Conservation (phyloP, 2,888 invertebrate species). For the Napeogenes inachia region DNA sequence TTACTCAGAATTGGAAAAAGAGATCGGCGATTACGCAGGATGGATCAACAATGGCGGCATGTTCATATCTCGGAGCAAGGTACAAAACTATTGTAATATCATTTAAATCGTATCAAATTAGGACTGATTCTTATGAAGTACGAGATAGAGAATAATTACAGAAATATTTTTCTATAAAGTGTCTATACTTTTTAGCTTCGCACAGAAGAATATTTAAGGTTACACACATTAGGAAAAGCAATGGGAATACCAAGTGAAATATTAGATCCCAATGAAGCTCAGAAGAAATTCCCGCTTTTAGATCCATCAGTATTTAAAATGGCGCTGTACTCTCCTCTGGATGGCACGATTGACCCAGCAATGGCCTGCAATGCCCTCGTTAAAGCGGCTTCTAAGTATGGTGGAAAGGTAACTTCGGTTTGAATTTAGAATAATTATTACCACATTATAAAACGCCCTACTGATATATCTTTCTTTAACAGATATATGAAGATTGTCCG, state of each 20-base stretch:
- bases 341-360: constrained; percentile 91
- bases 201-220: constrained; percentile 88
- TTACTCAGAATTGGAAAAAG: constrained; percentile 83
- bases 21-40: constrained; percentile 89
- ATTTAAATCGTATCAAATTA: not conserved
- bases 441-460: not conserved
- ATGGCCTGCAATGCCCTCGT: constrained; percentile 87
- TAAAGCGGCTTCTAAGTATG: constrained; percentile 82
- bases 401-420: constrained; percentile 78
- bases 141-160: too few relatives aligned
- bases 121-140: too few relatives aligned
- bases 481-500: constrained; percentile 86
- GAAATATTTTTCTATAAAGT: too few relatives aligned
- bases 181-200: constrained; percentile 74
- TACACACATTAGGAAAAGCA: constrained; percentile 87
- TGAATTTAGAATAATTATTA: constrained; percentile 1
- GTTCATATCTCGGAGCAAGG: constrained; percentile 83
- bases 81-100: constrained; percentile 28
- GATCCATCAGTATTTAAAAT: constrained; percentile 85
- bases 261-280: constrained; percentile 83
- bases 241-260: constrained; percentile 87
- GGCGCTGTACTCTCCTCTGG: constrained; percentile 86
- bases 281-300: constrained; percentile 85
- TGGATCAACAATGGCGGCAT: constrained; percentile 94
- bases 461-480: constrained; percentile 23